These are phyloP conservation scores for Noctua fimbriata DNA, from an alignment of 2,888 invertebrate genomes.

Conservation along the genomic window DNA sequence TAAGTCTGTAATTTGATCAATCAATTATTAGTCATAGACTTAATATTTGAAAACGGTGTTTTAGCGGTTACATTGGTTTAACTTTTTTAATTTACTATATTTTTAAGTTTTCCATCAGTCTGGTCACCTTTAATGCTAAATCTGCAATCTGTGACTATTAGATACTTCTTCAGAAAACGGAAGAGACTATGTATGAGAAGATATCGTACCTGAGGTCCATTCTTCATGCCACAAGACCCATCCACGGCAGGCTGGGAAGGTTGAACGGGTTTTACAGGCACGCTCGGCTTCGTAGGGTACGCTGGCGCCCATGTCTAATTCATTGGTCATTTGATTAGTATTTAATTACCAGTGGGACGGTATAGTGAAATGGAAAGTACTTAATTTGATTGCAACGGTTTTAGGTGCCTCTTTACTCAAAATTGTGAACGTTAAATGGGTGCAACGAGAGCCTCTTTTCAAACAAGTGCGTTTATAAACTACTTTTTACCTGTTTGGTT, in stretches of 20 bases:
- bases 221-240: slow-evolving; percentile 93
- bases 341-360: background rate
- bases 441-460: background rate
- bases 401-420: background rate
- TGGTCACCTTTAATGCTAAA: no score
- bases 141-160: background rate
- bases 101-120: no score
- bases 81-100: background rate
- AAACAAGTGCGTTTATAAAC: background rate
- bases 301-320: slow-evolving; percentile 88
- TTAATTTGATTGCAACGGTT: background rate
- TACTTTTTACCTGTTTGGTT: slow-evolving; percentile 82
- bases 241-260: slow-evolving; percentile 78
- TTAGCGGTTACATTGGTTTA: background rate
- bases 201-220: slow-evolving; percentile 91
- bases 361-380: background rate
- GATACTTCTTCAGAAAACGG: background rate
- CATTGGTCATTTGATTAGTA: slow-evolving; percentile 8
- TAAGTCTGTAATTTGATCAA: slow-evolving; percentile 74
- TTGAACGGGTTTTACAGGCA: slow-evolving; percentile 63
- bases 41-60: background rate
- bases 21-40: background rate
- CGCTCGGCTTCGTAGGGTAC: slow-evolving; percentile 80
- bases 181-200: background rate
- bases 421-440: background rate